Percentiles rank a stretch among this genome's conserved stretches.
phyloP scores from a whole-genome alignment of 2,797 vertebrate genomes.

The Vultur gryphus region DNA sequence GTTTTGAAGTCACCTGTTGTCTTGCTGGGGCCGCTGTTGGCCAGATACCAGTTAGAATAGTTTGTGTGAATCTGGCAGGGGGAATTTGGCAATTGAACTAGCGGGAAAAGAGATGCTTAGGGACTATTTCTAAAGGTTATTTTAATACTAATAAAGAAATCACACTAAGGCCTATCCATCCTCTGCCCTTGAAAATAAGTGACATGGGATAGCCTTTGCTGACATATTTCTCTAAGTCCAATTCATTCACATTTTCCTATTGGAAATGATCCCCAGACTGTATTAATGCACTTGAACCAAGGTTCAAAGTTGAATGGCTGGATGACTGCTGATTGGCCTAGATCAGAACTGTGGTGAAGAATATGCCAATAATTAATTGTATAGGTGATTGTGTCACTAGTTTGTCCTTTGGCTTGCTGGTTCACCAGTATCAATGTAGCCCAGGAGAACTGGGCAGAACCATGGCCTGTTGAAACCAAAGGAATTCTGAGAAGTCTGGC shows the following conservation, averaged over 20 bases:
- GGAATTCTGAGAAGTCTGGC: not conserved
- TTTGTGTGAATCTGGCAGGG: not conserved
- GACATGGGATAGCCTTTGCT: not conserved
- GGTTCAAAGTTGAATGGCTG: not conserved
- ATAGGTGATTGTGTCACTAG: rapidly evolving
- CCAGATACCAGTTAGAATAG: not conserved
- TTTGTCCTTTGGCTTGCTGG: not conserved
- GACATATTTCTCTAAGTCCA: not conserved
- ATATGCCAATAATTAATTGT: not conserved
- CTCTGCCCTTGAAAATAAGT: not conserved
- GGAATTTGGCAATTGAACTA: not conserved
- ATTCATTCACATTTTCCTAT: not conserved
- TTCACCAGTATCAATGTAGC: not conserved
- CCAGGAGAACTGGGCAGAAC: not conserved
- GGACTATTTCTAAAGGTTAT: not conserved
- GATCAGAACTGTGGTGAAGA: not conserved
- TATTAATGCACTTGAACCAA: not conserved
- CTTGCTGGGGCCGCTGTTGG: not conserved
- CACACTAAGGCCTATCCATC: not conserved
- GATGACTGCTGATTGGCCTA: not conserved
- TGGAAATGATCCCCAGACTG: not conserved
- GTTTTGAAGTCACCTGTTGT: not conserved
- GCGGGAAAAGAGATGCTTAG: not conserved
- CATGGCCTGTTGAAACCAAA: not conserved
- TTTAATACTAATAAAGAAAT: not conserved